Base-by-base conservation (phyloP, 1,140 invertebrate genomes). In the Leptinotarsa undecemlineata region DNA sequence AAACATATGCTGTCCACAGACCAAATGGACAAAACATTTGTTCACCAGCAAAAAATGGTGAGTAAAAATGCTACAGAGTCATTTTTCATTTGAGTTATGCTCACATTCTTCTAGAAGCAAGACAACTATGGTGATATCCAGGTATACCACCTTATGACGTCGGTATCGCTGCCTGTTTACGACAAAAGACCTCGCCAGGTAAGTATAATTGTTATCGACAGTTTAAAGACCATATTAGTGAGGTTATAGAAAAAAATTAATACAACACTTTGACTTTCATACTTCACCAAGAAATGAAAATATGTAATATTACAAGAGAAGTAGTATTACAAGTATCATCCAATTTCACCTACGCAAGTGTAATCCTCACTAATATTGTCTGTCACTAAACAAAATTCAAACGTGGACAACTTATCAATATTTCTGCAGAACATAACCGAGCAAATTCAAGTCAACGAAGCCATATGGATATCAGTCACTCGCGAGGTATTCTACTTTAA, bases 401-500 rank as follows among this genome's bases (percentile, higher is more conserved):
- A 42, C 33, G 0, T 42, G 8, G 0, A 42, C 33, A 42, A 23
- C 8, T 3, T 11, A 68, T 1, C 4, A 51, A 72, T 75, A 77
- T 79, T 74, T 89, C 87, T 88, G 87, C 92, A 95, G 94, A 95
- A 95, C 90, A 94, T 96, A 91, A 95, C 94, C 89, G 93, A 95
- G 91, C 91, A 93, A 90, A 92, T 95, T 89, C 93, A 95, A 90
- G 90, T 95, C 89, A 95, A 95, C 90, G 94, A 95, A 90, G 93
- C 93, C 85, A 92, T 93, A 89, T 96, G 94, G 94, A 93, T 94
- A 88, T 90, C 91, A 87, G 90, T 93, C 88, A 95, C 92, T 87
- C 91, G 92, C 93, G 94, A 95, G 94, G 94, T 96, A 91, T 42
- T n/a, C 21, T 42, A 42, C 69, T 57, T 20, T 71, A 71, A 70